Base-by-base conservation (phyloP, 2,888 invertebrate species). In the Noctuana brunneofusca region DNA sequence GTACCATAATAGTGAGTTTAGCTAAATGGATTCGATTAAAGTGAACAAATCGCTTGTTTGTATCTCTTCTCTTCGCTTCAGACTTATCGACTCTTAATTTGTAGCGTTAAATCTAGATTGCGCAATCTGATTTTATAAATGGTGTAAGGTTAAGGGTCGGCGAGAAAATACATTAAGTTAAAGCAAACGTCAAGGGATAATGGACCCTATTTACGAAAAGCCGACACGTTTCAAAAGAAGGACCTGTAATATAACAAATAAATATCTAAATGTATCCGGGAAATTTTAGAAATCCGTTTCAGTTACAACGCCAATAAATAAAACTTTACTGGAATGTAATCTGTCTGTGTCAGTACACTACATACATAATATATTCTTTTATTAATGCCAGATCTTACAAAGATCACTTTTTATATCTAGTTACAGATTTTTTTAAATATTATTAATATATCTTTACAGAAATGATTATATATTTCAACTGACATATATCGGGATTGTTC, bases 51-150 rank as follows among this genome's bases (percentile, higher is more conserved):
- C 50, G 60, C 49, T 65, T 63, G 65, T 65, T 60, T 60, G 64
- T 63, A 68, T 64, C 38, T 54, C 46, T 43, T 59, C 46, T 53
- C 50, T 32, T 52, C 52, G 53, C 52, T 59, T 59, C 46, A 56
- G 50, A 63, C 58, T 46, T 84, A 86, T 86, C 80, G 86, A 87
- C 86, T 86, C 84, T 81, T 80, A 83, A 84, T 87, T 85, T 83
- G 74, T 74, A 72, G 72, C 71, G 76, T 79, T 78, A 79, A 76
- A 82, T 82, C 78, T 79, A 78, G 81, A 85, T 80, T 79, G 76
- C 79, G 78, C 76, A 78, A 81, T 81, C 81, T 72, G 78, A 84
- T 87, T 71, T 72, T 87, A 87, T 87, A 84, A 87, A 87, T 84
- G 81, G 76, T 70, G 67, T 59, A 67, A 80, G 76, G 79, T 80